phyloP scores from a whole-genome alignment of 2,888 invertebrate genomes.

The Poecilobothrus nobilitatus region DNA sequence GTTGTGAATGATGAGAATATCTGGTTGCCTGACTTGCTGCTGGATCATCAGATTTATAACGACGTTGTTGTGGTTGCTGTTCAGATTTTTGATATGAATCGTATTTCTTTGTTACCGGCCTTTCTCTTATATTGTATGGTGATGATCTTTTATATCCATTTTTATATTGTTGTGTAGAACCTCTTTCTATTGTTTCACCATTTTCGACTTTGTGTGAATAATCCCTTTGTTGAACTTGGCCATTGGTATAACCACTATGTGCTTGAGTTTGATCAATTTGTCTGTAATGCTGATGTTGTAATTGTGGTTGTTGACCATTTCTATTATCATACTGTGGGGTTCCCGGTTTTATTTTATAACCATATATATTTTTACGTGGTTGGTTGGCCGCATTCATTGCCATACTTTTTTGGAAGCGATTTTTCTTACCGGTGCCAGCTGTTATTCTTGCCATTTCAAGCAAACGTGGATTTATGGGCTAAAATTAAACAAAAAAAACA shows the following conservation, averaged over 20 bases:
- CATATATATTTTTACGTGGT: conserved; percentile 26
- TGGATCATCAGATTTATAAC: neutral
- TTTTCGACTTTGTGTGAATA: conserved; percentile 29
- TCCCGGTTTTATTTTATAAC: conserved; percentile 24
- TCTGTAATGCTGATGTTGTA: conserved; percentile 22
- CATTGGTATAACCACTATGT: conserved; percentile 14
- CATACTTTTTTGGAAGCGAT: conserved; percentile 21
- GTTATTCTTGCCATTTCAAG: conserved; percentile 56
- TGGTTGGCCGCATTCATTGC: conserved; percentile 28
- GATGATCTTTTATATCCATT: neutral
- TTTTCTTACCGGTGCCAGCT: conserved; percentile 32
- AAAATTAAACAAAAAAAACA: conserved; percentile 5
- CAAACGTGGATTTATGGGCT: conserved; percentile 79
- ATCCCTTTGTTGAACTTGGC: conserved; percentile 24
- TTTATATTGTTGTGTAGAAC: neutral
- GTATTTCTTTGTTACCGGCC: neutral
- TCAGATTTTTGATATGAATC: neutral
- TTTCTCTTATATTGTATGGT: neutral
- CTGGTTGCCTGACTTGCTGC: neutral
- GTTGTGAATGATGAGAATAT: conserved; percentile 21
- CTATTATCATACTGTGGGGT: conserved; percentile 15
- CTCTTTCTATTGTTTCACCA: conserved; percentile 9
- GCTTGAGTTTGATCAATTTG: conserved; percentile 17
- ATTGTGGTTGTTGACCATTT: conserved; percentile 19
- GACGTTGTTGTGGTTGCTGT: neutral